Base-by-base conservation (phyloP, 2,888 invertebrate species). In the Catocala fraxini region DNA sequence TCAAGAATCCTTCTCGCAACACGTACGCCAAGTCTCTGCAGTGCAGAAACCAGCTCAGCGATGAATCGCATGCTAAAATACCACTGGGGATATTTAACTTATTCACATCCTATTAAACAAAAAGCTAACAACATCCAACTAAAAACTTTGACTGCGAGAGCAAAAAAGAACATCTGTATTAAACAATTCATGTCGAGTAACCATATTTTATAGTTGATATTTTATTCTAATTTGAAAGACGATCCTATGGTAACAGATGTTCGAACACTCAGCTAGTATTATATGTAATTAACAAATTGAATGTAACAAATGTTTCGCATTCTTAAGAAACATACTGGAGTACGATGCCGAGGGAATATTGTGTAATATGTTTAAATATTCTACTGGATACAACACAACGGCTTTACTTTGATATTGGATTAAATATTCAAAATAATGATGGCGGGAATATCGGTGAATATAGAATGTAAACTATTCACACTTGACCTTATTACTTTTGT, bases 401-500 rank as follows among this genome's bases (percentile, higher is more conserved):
- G 10, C 46, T 46, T 46, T 46, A 46, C 15, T 46, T 46, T 46
- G 46, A 46, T 7, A 46, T 41, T 11, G 41, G 25, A 33, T 56
- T 47, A 33, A 48, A 56, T 48, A 56, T 56, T 48, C 41, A 56
- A 41, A 47, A 34, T 48, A 48, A 48, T 34, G 15, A 33, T 48
- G 48, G 48, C n/a, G 33, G 6, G 1, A 13, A 48, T 33, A 46
- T 56, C 6, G 41, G 51, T 34, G 39, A 39, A 55, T 55, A 13
- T 33, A 48, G 45, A 47, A 65, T 54, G 51, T 59, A 39, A 56
- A 60, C 62, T 69, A 69, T 63, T 73, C 65, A 66, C 70, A 65
- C 61, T 71, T 59, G 75, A 71, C 69, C 70, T 46, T 66, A 59
- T 58, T 61, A 63, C 51, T 74, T 68, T 69, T 57, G 64, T 59